These are phyloP conservation scores for Atlantisia rogersi DNA, from an alignment of 2,113 vertebrate genomes.

Conservation along the genomic window DNA sequence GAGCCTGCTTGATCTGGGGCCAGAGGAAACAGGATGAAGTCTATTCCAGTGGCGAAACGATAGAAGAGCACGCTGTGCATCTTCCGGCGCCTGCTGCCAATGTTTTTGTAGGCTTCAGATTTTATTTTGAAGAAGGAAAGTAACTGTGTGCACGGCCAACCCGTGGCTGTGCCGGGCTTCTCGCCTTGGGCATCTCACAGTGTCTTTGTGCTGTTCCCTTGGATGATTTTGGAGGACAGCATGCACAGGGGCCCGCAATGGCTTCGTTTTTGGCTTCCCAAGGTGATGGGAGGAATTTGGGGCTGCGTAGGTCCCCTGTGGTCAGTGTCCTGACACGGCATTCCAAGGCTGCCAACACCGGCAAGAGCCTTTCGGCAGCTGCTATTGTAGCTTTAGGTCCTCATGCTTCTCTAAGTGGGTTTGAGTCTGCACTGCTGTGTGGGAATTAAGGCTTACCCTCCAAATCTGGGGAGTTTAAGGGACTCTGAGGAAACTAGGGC, in stretches of 20 bases:
- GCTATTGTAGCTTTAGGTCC: not conserved
- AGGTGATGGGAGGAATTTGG: not conserved
- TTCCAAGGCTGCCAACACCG: not conserved
- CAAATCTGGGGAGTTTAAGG: not conserved
- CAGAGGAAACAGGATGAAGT: constrained; percentile 61
- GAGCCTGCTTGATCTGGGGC: constrained; percentile 46
- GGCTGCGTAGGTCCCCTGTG: not conserved
- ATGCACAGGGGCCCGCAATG: fast-evolving
- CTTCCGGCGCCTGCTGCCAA: constrained; percentile 41
- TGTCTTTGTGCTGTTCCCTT: not conserved
- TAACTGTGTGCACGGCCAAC: fast-evolving
- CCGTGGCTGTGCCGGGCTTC: not conserved
- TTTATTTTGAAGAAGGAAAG: not conserved
- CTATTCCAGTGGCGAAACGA: not conserved
- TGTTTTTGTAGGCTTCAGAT: not conserved
- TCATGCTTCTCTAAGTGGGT: not conserved
- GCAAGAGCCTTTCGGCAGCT: not conserved
- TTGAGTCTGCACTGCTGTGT: not conserved
- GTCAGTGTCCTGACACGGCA: not conserved
- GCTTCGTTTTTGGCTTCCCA: not conserved
- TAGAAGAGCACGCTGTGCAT: not conserved
- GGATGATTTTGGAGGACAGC: not conserved
- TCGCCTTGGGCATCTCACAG: not conserved
- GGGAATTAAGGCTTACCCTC: not conserved
- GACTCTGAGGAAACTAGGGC: not conserved